Evolutionary conservation across 2,113 vertebrate genomes (phyloP).

Genomic region (Saimiri boliviensis): DNA sequence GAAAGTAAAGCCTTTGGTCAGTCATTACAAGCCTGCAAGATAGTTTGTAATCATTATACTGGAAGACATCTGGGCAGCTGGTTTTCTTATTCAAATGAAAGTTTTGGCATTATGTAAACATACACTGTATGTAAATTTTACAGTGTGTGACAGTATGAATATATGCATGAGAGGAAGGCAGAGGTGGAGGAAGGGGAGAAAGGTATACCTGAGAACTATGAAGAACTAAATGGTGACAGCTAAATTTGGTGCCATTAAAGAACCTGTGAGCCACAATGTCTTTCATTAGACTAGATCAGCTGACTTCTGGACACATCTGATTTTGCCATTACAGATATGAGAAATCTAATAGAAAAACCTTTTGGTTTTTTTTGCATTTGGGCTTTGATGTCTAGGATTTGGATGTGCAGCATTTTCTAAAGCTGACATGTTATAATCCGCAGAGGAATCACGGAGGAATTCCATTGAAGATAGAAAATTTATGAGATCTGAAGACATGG

Average conservation of each 20-base stretch:
- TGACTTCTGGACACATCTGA: not conserved
- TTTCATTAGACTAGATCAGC: not conserved
- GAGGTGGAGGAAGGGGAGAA: not conserved
- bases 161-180: not conserved
- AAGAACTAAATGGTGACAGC: not conserved
- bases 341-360: not conserved
- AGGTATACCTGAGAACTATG: not conserved
- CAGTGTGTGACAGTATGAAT: not conserved
- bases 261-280: not conserved
- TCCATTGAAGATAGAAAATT: not conserved
- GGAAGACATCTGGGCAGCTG: not conserved
- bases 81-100: slow-evolving; percentile 10
- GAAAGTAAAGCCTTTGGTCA: not conserved
- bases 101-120: not conserved
- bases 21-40: not conserved
- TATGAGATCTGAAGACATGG: not conserved
- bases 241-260: not conserved
- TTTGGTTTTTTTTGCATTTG: not conserved
- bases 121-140: not conserved
- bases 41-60: not conserved
- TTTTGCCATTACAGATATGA: not conserved
- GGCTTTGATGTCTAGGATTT: slow-evolving; percentile 26
- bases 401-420: not conserved
- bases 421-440: not conserved
- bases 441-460: not conserved